Base-by-base conservation (phyloP, 1,140 invertebrate species). In the Zaprionus capensis region DNA sequence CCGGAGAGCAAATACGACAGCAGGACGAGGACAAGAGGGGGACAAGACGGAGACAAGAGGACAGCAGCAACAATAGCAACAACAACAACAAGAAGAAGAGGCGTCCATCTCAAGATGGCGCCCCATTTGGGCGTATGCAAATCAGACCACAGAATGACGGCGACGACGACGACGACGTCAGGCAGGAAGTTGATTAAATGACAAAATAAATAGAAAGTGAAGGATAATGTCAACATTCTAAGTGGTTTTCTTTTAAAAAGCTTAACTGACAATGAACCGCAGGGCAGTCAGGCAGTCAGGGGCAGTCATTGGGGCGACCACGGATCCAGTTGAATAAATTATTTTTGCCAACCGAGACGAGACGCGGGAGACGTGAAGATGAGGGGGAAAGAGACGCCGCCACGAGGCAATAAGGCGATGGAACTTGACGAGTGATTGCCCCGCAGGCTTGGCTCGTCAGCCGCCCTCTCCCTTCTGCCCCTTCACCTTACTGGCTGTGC, bases 191-290 rank as follows among this genome's bases (percentile, higher is more conserved):
- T 91, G 86, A 91, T 91, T 91, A 91, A 91, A 91, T 91, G 86
- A 91, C 86, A 91, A 91, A 91, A 91, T 91, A 91, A 91, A 91
- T 86, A 91, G 82, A 91, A 91, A 91, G 86, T 91, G 86, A 91
- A 91, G 86, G 86, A 91, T 91, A 91, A 91, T 91, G 86, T 91
- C 86, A 91, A 91, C 86, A 91, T 82, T 91, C 87, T 91, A 91
- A 91, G 86, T 91, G 86, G 86, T 91, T 91, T 91, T 91, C 82
- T 91, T 91, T 91, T 91, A 91, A 91, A 88, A 88, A 88, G 85
- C 85, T 88, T 88, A 88, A 88, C 85, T 88, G 85, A 88, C 85
- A 88, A 88, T 88, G 85, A 88, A 88, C 85, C 85, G 85, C 85
- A 88, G 85, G 85, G 85, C 85, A 90, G 85, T 34, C 31, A 34